Evolutionary conservation across 2,113 vertebrate genomes (phyloP).

Genomic region (Triplophysa tibetana): DNA sequence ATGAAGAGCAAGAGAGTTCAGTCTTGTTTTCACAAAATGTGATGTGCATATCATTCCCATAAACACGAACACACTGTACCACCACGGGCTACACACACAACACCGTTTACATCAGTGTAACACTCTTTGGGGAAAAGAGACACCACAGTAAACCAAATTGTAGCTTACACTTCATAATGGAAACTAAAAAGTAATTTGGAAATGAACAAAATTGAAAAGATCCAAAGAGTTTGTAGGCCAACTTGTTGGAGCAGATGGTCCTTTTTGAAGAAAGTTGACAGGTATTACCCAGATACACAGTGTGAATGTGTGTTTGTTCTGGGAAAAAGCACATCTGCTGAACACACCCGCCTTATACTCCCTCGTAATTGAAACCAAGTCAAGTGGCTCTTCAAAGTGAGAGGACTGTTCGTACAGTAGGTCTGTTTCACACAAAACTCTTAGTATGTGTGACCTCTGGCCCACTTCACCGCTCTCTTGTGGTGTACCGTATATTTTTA

Average conservation of each 20-base stretch:
- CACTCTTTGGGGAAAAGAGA: not conserved
- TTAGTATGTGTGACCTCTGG: slow-evolving; percentile 3
- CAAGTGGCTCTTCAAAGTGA: not conserved
- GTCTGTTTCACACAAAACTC: not conserved
- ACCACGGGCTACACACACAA: not conserved
- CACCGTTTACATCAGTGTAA: not conserved
- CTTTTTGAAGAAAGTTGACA: not conserved
- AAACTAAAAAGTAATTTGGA: too few species aligned
- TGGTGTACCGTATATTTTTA: slow-evolving; percentile 9
- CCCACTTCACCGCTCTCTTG: slow-evolving; percentile 2
- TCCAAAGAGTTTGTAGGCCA: too few species aligned
- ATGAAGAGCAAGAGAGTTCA: slow-evolving; percentile 25
- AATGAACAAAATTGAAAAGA: too few species aligned
- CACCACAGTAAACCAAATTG: not conserved
- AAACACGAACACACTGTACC: not conserved
- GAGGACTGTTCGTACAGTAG: not conserved
- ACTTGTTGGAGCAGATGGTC: not conserved
- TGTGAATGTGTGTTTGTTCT: not conserved
- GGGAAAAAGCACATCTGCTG: not conserved
- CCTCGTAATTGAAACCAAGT: not conserved
- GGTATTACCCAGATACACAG: not conserved
- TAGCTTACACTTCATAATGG: too few species aligned
- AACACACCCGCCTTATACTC: not conserved
- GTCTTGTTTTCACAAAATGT: slow-evolving; percentile 41
- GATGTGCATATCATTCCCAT: not conserved